These are phyloP conservation scores for Panzeria rudis DNA, from an alignment of 2,888 invertebrate species.

Conservation along the genomic window DNA sequence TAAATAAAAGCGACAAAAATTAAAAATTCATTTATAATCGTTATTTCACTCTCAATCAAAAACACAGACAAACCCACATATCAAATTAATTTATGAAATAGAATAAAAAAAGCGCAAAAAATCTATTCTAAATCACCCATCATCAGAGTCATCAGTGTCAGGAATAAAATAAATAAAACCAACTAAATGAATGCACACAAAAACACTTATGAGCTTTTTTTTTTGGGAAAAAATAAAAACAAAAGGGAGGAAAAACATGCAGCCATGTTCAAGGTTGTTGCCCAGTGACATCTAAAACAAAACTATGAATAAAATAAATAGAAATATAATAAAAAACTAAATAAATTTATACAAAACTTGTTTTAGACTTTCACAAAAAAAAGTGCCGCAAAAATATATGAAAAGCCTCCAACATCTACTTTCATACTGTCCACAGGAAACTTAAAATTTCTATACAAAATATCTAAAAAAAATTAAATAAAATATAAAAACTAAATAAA, in stretches of 20 bases:
- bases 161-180: conserved; percentile 43
- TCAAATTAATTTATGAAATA: conserved; percentile 34
- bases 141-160: conserved; percentile 17
- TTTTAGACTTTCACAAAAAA: conserved; percentile 38
- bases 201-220: background rate
- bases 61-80: conserved; percentile 22
- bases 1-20: conserved; percentile 26
- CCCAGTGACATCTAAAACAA: conserved; percentile 51
- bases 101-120: conserved; percentile 31
- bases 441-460: conserved; percentile 55
- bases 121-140: conserved; percentile 48
- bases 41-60: conserved; percentile 34
- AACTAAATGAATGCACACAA: conserved; percentile 27
- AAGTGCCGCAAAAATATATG: background rate
- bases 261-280: conserved; percentile 67
- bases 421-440: background rate
- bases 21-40: conserved; percentile 44
- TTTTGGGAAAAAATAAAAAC: background rate
- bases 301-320: conserved; percentile 24
- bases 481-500: conserved; percentile 41
- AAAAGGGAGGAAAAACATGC: conserved; percentile 5
- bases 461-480: conserved; percentile 33
- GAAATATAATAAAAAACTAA: conserved; percentile 31
- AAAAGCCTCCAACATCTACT: background rate
- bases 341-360: conserved; percentile 31